Percentiles rank a stretch among this genome's conserved stretches.
phyloP scores from a whole-genome alignment of 2,888 invertebrate species.

The Drosophila crucigera region DNA sequence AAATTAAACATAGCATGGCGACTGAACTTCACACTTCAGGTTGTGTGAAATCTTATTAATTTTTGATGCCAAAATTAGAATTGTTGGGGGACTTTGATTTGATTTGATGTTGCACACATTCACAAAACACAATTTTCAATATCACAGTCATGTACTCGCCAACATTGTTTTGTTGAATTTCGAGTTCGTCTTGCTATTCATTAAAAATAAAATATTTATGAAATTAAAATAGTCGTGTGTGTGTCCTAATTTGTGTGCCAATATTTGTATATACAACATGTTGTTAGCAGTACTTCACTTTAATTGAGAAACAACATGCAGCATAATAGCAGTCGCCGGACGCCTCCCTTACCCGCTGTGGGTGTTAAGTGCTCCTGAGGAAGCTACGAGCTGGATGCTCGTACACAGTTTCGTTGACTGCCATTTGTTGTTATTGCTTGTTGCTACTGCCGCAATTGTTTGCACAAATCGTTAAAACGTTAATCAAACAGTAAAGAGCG shows the following conservation, averaged over 20 bases:
- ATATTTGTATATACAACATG: slow-evolving; percentile 28
- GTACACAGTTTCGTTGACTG: slow-evolving; percentile 26
- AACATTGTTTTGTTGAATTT: background rate
- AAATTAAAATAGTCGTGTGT: background rate
- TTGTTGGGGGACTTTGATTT: background rate
- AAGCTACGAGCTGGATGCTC: slow-evolving; percentile 23
- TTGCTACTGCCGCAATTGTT: slow-evolving; percentile 72
- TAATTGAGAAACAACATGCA: slow-evolving; percentile 58
- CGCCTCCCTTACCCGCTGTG: slow-evolving; percentile 4
- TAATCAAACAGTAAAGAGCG: slow-evolving; percentile 78
- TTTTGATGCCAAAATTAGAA: background rate
- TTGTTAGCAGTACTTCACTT: slow-evolving; percentile 39
- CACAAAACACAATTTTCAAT: background rate
- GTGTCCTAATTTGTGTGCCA: slow-evolving; percentile 12
- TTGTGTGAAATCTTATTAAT: background rate
- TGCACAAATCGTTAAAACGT: slow-evolving; percentile 78
- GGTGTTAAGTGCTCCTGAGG: slow-evolving; percentile 6
- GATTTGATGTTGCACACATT: background rate
- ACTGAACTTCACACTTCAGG: background rate
- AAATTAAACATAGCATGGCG: background rate
- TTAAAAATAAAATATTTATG: background rate
- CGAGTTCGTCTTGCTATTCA: background rate
- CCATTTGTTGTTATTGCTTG: slow-evolving; percentile 49
- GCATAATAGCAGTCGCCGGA: slow-evolving; percentile 16
- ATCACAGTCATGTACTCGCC: background rate